Evolutionary conservation across 2,113 vertebrate species (phyloP), one percentile per base, ranked within the genome.

Genomic region (Archilochus colubris): DNA sequence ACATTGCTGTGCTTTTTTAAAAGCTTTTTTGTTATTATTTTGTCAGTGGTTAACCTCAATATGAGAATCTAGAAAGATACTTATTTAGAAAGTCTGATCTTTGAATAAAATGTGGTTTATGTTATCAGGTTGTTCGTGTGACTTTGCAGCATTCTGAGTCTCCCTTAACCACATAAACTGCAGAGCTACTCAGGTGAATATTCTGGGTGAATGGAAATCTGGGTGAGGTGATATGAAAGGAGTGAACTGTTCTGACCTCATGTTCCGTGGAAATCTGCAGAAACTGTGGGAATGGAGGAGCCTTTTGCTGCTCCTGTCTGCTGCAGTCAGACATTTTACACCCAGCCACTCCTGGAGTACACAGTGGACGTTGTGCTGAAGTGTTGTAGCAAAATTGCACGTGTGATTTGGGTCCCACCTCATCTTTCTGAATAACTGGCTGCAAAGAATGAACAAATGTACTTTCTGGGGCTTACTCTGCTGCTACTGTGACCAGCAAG

Each of bases 161-260:
- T 87, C 77, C 16, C 25, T 93, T 40, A 76, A 50, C 69, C 67
- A 28, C 55, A 9, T 3, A 17, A 85, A 23, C 44, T 3, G 18
- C 20, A 44, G 84, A 85, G 64, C 80, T 88, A 50, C 70, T 95
- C 77, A 22, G 68, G 57, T 92, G 89, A 16, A 94, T 79, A 13
- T 92, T 93, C 91, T 93, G 95, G 91, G 73, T 95, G 88, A 86
- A 21, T 93, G 86, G 55, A 14, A 14, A 67, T 66, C 43, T 44
- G 68, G 61, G 53, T 88, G 91, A 94, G 84, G 92, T 89, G 88
- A 83, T 15, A n/a, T 2, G 77, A 93, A 93, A 90, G 44, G 16
- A 90, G n/a, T 83, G 80, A 22, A 14, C 64, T 63, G 43, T 5
- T n/a, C n/a, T 54, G 72, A 36, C 67, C 85, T n/a, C 66, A 43